phyloP scores from a whole-genome alignment of 2,888 invertebrate genomes.

The Cosmia trapezina region DNA sequence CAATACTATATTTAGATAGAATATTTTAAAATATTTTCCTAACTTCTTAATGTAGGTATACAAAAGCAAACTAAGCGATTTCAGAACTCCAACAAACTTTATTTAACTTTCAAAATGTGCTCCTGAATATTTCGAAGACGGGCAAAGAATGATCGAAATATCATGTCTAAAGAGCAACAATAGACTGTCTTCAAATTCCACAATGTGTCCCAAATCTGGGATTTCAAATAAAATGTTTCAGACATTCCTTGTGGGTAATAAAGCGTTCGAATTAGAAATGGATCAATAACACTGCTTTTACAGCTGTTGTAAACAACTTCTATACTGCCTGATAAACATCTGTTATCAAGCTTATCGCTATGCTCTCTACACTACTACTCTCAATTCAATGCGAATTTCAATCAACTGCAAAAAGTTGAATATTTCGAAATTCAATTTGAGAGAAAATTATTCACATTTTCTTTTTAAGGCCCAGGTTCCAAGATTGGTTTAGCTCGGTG shows the following conservation, averaged over 20 bases:
- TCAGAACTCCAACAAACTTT: neutral
- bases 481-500: too few species aligned
- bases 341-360: slow-evolving; percentile 12
- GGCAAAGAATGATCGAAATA: neutral
- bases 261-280: slow-evolving; percentile 17
- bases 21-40: neutral
- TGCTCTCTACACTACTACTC: neutral
- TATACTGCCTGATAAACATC: slow-evolving; percentile 22
- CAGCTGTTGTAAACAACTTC: neutral
- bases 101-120: slow-evolving; percentile 10
- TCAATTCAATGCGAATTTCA: neutral
- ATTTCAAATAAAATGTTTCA: neutral
- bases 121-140: neutral
- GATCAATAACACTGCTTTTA: slow-evolving; percentile 16
- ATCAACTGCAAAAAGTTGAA: neutral
- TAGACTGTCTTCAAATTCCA: slow-evolving; percentile 1
- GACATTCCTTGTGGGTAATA: neutral
- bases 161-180: slow-evolving; percentile 7
- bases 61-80: neutral
- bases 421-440: neutral
- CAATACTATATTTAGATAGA: neutral
- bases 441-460: neutral
- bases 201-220: neutral
- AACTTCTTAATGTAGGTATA: neutral
- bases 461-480: too few species aligned